These are phyloP conservation scores for Bugula neritina DNA, from an alignment of 2,888 invertebrate genomes.

Conservation along the genomic window DNA sequence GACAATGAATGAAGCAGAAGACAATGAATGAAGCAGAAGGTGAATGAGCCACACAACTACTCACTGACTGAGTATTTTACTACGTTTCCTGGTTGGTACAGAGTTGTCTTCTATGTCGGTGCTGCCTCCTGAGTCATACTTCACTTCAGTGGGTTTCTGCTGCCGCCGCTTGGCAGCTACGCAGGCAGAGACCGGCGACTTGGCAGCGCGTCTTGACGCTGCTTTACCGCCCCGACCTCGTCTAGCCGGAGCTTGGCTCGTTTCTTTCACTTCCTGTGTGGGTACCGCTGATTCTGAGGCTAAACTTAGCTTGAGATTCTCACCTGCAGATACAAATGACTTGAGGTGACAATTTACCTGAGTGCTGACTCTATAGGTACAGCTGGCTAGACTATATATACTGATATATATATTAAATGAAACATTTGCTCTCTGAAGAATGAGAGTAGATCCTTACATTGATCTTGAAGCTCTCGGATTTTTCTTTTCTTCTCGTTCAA, in stretches of 20 bases:
- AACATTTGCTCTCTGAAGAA: too few relatives aligned
- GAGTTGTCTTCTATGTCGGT: not conserved
- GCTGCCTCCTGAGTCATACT: not conserved
- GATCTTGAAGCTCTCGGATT: constrained; percentile 18
- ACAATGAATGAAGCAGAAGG: too few relatives aligned
- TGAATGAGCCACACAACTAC: not conserved
- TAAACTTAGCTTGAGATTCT: not conserved
- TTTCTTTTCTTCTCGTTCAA: constrained; percentile 19
- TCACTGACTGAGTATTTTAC: not conserved
- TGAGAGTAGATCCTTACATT: constrained; percentile 24
- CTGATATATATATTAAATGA: too few relatives aligned
- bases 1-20: too few relatives aligned
- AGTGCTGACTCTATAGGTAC: too few relatives aligned
- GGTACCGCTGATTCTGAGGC: too few relatives aligned
- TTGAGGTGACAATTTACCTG: too few relatives aligned
- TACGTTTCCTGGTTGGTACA: not conserved
- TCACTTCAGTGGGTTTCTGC: not conserved
- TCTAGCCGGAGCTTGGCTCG: too few relatives aligned
- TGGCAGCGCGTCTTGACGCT: not conserved
- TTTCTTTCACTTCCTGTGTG: not conserved
- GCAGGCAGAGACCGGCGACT: constrained; percentile 2
- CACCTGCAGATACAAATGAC: not conserved
- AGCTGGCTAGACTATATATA: too few relatives aligned
- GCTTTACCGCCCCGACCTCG: not conserved
- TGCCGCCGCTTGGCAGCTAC: not conserved